Percentiles rank a stretch among this genome's conserved stretches.
These are phyloP conservation scores for Gadopsis bispinosus DNA, from an alignment of 2,797 vertebrate species.

Conservation along the genomic window DNA sequence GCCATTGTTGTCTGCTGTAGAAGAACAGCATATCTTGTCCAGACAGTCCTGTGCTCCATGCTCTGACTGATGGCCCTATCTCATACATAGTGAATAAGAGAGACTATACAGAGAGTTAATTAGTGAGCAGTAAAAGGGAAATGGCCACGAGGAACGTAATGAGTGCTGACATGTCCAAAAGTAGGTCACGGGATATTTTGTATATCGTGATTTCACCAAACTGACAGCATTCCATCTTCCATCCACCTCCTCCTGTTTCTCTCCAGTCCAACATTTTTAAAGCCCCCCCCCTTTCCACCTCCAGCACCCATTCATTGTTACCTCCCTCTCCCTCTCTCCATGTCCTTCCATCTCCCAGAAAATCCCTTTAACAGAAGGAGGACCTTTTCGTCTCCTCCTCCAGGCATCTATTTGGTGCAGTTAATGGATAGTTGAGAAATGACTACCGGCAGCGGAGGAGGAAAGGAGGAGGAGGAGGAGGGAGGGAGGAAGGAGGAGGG, in stretches of 20 bases:
- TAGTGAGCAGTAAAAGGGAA: slow-evolving; percentile 61
- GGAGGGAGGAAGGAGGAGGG: slow-evolving; percentile 8
- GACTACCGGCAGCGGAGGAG: slow-evolving; percentile 54
- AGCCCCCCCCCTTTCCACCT: slow-evolving; percentile 5
- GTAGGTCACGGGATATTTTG: slow-evolving; percentile 66
- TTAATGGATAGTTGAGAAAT: slow-evolving; percentile 80
- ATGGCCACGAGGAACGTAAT: slow-evolving; percentile 52
- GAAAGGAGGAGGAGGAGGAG: slow-evolving; percentile 21
- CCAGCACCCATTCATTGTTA: slow-evolving; percentile 37
- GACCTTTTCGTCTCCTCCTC: slow-evolving; percentile 70
- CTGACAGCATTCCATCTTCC: slow-evolving; percentile 42
- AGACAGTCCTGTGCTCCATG: slow-evolving; percentile 3
- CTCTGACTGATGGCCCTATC: slow-evolving; percentile 31
- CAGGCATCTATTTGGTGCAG: slow-evolving; percentile 73
- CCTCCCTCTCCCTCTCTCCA: slow-evolving; percentile 14
- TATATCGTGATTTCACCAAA: slow-evolving; percentile 27
- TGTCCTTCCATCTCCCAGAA: slow-evolving; percentile 59
- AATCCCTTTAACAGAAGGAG: slow-evolving; percentile 73
- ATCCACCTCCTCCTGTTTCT: slow-evolving; percentile 42
- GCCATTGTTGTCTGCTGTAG: background rate
- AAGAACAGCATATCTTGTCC: slow-evolving; percentile 20
- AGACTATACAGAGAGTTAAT: slow-evolving; percentile 52
- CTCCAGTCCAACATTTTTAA: slow-evolving; percentile 38
- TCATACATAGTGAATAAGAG: slow-evolving; percentile 48
- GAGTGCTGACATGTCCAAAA: slow-evolving; percentile 55